Conservation (phyloP, 2,797 vertebrate species). For the Loris lydekkerianus region DNA sequence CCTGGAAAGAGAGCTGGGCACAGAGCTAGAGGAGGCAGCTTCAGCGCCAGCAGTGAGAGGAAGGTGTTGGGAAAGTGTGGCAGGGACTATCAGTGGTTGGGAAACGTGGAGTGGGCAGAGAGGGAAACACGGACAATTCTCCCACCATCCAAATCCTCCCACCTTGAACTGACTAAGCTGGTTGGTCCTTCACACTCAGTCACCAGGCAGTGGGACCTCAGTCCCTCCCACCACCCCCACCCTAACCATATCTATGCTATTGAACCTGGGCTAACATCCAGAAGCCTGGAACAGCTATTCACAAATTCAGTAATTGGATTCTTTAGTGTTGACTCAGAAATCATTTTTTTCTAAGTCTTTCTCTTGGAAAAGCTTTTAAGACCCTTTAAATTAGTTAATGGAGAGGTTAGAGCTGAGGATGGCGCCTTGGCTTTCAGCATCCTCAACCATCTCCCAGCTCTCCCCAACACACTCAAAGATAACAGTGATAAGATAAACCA, state of each 20-base stretch:
- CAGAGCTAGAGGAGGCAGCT: not conserved
- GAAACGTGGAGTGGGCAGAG: not conserved
- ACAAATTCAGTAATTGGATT: slow-evolving; percentile 84
- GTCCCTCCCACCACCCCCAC: not conserved
- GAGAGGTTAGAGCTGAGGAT: slow-evolving; percentile 77
- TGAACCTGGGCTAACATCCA: slow-evolving; percentile 80
- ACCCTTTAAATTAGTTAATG: slow-evolving; percentile 82
- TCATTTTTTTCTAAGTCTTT: slow-evolving; percentile 80
- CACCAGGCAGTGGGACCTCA: not conserved
- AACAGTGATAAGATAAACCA: slow-evolving; percentile 72
- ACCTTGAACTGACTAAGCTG: not conserved
- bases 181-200: not conserved
- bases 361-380: slow-evolving; percentile 83
- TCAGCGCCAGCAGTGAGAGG: not conserved
- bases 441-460: slow-evolving; percentile 55
- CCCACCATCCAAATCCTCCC: not conserved
- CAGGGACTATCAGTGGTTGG: not conserved
- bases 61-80: not conserved
- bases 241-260: slow-evolving; percentile 64
- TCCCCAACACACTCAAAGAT: slow-evolving; percentile 67
- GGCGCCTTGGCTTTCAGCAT: slow-evolving; percentile 68
- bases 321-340: slow-evolving; percentile 83
- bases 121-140: not conserved
- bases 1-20: not conserved
- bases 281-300: slow-evolving; percentile 78